These are phyloP conservation scores for Cerastoderma edule DNA, from an alignment of 2,888 invertebrate genomes.

Conservation along the genomic window DNA sequence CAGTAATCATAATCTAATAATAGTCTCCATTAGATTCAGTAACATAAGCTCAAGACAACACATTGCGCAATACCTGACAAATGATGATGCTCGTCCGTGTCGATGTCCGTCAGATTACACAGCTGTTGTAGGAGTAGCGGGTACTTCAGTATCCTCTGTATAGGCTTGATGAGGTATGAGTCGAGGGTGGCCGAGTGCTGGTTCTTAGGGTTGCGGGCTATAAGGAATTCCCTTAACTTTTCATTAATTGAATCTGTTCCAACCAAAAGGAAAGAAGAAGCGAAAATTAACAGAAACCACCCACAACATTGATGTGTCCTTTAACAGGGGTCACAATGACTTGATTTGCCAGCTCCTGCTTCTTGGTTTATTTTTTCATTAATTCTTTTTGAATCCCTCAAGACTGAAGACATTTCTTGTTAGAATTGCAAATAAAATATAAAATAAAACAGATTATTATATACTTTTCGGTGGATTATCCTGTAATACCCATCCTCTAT, in stretches of 20 bases:
- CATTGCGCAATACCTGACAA: slow-evolving; percentile 85
- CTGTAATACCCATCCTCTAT: no score
- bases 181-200: slow-evolving; percentile 98
- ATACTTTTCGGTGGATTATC: no score
- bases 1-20: no score
- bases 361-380: no score
- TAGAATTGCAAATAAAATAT: no score
- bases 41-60: background rate
- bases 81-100: slow-evolving; percentile 97
- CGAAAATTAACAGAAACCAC: slow-evolving; percentile 19
- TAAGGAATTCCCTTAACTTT: slow-evolving; percentile 96
- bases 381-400: no score
- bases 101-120: slow-evolving; percentile 95
- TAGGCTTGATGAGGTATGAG: slow-evolving; percentile 99
- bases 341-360: slow-evolving; percentile 18
- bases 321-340: slow-evolving; percentile 15
- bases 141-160: slow-evolving; percentile 98
- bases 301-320: slow-evolving; percentile 20
- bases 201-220: slow-evolving; percentile 96
- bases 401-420: no score
- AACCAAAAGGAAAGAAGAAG: slow-evolving; percentile 25
- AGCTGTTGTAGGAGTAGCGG: slow-evolving; percentile 97
- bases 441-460: no score
- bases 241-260: slow-evolving; percentile 92
- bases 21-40: no score